Conservation (phyloP, 92 coral and sea anemone genomes). For the Porites rus region DNA sequence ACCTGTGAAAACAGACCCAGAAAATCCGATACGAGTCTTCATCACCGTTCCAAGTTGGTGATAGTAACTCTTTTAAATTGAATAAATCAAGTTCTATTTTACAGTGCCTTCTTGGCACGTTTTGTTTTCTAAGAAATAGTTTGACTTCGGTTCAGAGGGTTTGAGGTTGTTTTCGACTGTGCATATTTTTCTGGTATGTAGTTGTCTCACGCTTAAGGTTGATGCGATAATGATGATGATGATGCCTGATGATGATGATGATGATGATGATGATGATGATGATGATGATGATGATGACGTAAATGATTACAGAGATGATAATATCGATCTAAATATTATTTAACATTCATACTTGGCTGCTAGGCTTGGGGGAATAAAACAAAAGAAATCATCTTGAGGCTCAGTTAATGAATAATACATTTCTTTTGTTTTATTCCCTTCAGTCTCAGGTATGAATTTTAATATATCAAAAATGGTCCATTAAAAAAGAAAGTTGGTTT, state of each 20-base stretch:
- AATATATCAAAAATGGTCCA: no score
- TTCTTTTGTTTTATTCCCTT: no score
- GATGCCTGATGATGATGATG: not conserved
- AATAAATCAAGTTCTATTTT: not conserved
- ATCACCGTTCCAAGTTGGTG: constrained; percentile 86
- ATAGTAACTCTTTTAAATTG: not conserved
- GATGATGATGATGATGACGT: not conserved
- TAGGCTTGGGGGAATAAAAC: no score
- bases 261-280: not conserved
- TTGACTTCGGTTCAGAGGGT: not conserved
- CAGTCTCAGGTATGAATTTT: no score
- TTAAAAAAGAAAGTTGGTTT: no score
- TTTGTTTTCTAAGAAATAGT: no score
- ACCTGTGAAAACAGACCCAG: constrained; percentile 18
- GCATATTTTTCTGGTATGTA: no score
- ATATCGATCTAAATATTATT: not conserved
- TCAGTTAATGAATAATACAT: no score
- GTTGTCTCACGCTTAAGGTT: no score
- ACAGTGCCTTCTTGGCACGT: not conserved
- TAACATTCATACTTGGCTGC: not conserved
- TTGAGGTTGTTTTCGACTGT: no score
- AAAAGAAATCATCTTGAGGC: no score
- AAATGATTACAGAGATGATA: not conserved
- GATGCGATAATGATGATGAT: no score
- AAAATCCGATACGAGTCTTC: constrained; percentile 43